phyloP scores from a whole-genome alignment of 1,140 invertebrate species.

The Sycophila sp. region DNA sequence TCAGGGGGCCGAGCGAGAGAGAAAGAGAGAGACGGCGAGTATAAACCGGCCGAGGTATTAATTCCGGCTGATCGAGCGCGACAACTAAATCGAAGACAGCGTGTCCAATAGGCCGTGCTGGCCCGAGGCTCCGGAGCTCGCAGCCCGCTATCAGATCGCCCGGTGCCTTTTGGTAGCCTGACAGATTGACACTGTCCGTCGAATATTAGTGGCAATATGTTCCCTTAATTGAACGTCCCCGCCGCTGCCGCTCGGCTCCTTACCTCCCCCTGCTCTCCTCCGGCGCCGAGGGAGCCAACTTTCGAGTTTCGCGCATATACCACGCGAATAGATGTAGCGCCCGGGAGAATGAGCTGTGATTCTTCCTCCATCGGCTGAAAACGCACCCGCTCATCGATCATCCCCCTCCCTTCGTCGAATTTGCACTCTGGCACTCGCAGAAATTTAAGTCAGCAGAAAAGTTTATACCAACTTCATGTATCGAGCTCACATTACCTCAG shows the following conservation, averaged over 20 bases:
- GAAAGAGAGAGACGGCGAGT: too few relatives aligned
- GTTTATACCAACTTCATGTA: too few relatives aligned
- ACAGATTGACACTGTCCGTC: constrained; percentile 63
- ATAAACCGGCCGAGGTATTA: constrained; percentile 55
- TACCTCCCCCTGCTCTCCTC: neutral
- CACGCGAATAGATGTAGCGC: too few relatives aligned
- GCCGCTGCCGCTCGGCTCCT: constrained; percentile 24
- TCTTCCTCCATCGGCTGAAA: too few relatives aligned
- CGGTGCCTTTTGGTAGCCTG: constrained; percentile 56
- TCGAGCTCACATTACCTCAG: too few relatives aligned
- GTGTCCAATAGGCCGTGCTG: constrained; percentile 57
- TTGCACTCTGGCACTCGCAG: too few relatives aligned
- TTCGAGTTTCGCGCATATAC: neutral
- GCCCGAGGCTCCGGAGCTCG: neutral
- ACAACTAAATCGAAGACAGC: constrained; percentile 63
- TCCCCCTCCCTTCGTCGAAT: too few relatives aligned
- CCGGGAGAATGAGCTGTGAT: too few relatives aligned
- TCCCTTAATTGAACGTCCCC: constrained; percentile 60
- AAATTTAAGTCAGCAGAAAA: too few relatives aligned
- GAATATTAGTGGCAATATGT: constrained; percentile 65
- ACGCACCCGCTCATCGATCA: too few relatives aligned
- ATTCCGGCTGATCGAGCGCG: constrained; percentile 59
- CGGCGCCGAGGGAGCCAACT: too few relatives aligned
- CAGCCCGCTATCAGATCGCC: constrained; percentile 49
- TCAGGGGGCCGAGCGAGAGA: neutral